Percentiles rank a stretch among this genome's conserved stretches.
Evolutionary conservation across 2,113 vertebrate species (phyloP).

Genomic region (Rhea americana): DNA sequence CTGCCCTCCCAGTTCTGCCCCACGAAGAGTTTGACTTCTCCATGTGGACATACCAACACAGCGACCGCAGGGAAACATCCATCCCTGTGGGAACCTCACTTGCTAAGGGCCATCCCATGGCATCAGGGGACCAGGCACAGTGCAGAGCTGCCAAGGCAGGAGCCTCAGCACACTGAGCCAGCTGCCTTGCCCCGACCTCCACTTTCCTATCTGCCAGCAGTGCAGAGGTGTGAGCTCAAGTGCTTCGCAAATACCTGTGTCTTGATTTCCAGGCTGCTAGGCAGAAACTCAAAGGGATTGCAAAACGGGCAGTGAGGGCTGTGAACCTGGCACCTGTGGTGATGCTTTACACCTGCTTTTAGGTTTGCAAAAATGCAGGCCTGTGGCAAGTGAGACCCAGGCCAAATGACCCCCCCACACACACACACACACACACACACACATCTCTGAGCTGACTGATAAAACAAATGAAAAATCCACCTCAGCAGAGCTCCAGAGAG

Average conservation of each 20-base stretch:
- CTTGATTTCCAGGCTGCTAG: fast-evolving
- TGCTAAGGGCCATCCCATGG: background rate
- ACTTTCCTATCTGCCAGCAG: background rate
- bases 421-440: fast-evolving
- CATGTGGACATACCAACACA: background rate
- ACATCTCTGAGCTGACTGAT: fast-evolving
- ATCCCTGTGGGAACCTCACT: too few relatives aligned
- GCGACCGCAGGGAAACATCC: background rate
- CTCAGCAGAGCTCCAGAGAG: fast-evolving
- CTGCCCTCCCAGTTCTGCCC: background rate
- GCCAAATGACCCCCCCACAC: fast-evolving
- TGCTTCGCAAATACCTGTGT: background rate
- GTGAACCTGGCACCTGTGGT: fast-evolving
- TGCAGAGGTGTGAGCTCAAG: too few relatives aligned
- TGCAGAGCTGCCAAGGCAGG: background rate
- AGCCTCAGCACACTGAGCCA: background rate
- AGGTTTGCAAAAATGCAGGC: fast-evolving
- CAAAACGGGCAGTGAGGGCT: fast-evolving
- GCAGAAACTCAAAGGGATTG: fast-evolving
- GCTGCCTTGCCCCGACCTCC: background rate
- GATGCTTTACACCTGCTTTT: background rate
- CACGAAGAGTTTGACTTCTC: too few relatives aligned
- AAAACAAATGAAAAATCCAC: fast-evolving
- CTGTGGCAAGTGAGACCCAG: fast-evolving
- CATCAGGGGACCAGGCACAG: too few relatives aligned